These are phyloP conservation scores for Agrotis segetum DNA, from an alignment of 2,888 invertebrate species.

Conservation along the genomic window DNA sequence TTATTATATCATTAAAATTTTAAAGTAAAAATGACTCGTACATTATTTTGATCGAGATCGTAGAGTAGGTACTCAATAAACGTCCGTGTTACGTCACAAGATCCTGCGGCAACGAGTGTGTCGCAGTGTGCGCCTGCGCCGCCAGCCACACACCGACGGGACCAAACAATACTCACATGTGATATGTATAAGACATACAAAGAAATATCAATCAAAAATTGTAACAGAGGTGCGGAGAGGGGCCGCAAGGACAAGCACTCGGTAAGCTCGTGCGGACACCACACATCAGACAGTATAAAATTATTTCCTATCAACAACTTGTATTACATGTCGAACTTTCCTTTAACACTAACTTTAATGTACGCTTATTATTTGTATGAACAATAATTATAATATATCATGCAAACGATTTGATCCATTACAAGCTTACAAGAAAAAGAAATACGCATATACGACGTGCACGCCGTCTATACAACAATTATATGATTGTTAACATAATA, in stretches of 20 bases:
- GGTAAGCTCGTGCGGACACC: constrained; percentile 74
- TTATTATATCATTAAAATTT: constrained; percentile 87
- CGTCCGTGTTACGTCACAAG: constrained; percentile 50
- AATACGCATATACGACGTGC: constrained; percentile 61
- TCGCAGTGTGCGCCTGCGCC: background rate
- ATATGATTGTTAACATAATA: constrained; percentile 65
- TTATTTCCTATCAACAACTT: constrained; percentile 79
- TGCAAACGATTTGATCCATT: constrained; percentile 78
- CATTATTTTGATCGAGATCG: constrained; percentile 73
- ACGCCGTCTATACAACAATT: constrained; percentile 67
- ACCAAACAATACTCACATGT: constrained; percentile 58
- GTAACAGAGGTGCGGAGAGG: constrained; percentile 48
- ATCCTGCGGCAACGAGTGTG: constrained; percentile 23
- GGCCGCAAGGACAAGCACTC: constrained; percentile 59
- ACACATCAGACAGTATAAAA: constrained; percentile 80
- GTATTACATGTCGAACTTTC: constrained; percentile 69
- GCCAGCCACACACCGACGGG: background rate
- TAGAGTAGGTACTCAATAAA: constrained; percentile 65
- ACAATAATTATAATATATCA: constrained; percentile 68
- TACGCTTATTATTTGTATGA: constrained; percentile 65
- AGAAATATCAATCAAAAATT: constrained; percentile 52
- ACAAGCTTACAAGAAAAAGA: constrained; percentile 76
- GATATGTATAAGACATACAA: constrained; percentile 69
- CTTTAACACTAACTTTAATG: constrained; percentile 62
- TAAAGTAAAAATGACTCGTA: constrained; percentile 86